A percentile compares a stretch with the other conserved stretches of the same genome.
Conservation (phyloP, 2,888 invertebrate genomes). For the Troides helena region DNA sequence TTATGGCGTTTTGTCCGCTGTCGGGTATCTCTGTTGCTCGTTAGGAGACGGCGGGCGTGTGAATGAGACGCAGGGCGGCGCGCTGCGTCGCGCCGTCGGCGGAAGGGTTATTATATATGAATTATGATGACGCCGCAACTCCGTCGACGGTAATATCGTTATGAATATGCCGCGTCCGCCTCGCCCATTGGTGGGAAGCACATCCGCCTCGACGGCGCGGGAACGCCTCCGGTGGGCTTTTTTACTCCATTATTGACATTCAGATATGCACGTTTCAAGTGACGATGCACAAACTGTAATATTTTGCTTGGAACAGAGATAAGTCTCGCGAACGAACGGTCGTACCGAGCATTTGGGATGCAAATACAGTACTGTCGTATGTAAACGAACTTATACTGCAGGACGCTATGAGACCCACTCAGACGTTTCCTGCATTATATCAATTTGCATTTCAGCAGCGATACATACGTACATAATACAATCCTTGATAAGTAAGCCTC, state of each 20-base stretch:
- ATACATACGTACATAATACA: slow-evolving; percentile 34
- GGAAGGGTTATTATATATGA: slow-evolving; percentile 81
- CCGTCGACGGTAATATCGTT: slow-evolving; percentile 79
- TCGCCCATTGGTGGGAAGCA: slow-evolving; percentile 77
- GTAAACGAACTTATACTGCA: slow-evolving; percentile 79
- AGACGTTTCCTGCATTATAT: slow-evolving; percentile 80
- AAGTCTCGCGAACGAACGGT: slow-evolving; percentile 69
- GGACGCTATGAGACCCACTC: slow-evolving; percentile 78
- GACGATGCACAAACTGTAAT: slow-evolving; percentile 78
- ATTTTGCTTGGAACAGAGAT: slow-evolving; percentile 73
- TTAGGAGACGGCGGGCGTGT: slow-evolving; percentile 47
- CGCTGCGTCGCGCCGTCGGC: slow-evolving; percentile 60
- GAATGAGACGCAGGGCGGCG: slow-evolving; percentile 67
- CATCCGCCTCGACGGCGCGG: slow-evolving; percentile 74
- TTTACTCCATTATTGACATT: slow-evolving; percentile 79
- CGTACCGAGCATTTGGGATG: slow-evolving; percentile 76
- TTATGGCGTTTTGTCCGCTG: slow-evolving; percentile 70
- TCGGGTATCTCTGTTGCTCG: slow-evolving; percentile 64
- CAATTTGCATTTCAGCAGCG: slow-evolving; percentile 77
- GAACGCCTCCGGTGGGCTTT: slow-evolving; percentile 76
- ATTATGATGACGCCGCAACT: slow-evolving; percentile 78
- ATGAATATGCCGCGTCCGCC: slow-evolving; percentile 77
- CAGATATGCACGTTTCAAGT: slow-evolving; percentile 78
- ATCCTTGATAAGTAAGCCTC: slow-evolving; percentile 16
- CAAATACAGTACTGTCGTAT: slow-evolving; percentile 78